Base-by-base conservation (phyloP, 2,113 vertebrate species). In the Ardeotis arabs region DNA sequence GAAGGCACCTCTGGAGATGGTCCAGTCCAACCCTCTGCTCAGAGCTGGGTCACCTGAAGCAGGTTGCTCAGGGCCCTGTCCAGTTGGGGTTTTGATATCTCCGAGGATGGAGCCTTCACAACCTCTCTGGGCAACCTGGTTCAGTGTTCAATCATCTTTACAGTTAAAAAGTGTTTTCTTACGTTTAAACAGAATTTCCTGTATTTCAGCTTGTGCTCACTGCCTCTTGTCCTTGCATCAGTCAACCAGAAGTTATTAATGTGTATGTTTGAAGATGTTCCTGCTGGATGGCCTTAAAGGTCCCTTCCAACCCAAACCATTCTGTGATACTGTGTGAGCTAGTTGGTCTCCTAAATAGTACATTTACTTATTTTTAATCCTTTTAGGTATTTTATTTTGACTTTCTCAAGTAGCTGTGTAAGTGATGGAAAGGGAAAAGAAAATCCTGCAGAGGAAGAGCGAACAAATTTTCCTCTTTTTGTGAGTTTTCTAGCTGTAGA, bases 301-400 rank as follows among this genome's bases (percentile, higher is more conserved):
- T 44, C 41, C 41, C 41, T 44, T 44, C 41, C 41, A 44, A 44
- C 41, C 15, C 41, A 14, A 44, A 44, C 41, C 41, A 15, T 44
- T 44, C 14, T 6, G 15, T 44, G 41, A 44, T 44, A 16, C 41
- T 15, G 6, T 44, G 41, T 44, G 41, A 44, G 33, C 28, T 55
- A 85, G 63, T 0, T 66, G 39, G 67, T 83, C 55, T 90, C 85
- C 72, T 29, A 45, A 50, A 88, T 31, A 74, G 59, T n/a, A 58
- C 0, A 3, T 47, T 76, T 88, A 15, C 75, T 74, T 91, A 53
- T 64, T 85, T 84, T 88, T 95, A 90, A 84, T 66, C 16, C 64
- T 86, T 63, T 86, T 21, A 37, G 94, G 70, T 77, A 63, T 92
- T 95, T 86, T 84, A 86, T 84, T 93, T 92, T 77, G 3, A 27